Evolutionary conservation across 2,113 vertebrate species (phyloP).

Genomic region (human (Homo sapiens)): DNA sequence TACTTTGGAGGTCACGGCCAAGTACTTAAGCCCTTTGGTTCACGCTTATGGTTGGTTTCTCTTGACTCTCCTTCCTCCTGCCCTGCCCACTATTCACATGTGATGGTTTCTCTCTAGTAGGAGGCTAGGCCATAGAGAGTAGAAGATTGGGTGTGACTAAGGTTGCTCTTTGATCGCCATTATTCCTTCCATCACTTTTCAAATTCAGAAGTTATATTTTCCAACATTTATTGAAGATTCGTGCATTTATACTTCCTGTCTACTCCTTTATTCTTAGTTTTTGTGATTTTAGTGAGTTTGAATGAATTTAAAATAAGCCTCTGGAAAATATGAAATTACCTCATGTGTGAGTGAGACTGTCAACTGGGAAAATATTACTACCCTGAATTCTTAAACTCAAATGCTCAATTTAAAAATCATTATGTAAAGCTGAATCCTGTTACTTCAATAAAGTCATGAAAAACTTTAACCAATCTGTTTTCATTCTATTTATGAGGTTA

Average conservation of each 20-base stretch:
- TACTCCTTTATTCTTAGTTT: not conserved
- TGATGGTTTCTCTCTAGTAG: not conserved
- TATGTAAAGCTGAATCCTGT: constrained; percentile 1
- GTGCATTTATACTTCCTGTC: not conserved
- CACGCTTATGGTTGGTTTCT: not conserved
- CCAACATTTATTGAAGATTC: not conserved
- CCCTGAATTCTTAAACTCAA: not conserved
- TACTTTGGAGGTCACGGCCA: not conserved
- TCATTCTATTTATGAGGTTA: constrained; percentile 6
- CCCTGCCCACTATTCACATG: not conserved
- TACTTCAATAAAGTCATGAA: constrained; percentile 35
- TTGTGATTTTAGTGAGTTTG: constrained; percentile 30
- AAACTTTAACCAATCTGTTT: not conserved
- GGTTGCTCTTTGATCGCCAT: not conserved
- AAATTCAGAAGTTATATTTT: not conserved
- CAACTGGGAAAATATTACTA: constrained; percentile 40
- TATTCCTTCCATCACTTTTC: not conserved
- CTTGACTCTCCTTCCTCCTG: not conserved
- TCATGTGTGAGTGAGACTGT: not conserved
- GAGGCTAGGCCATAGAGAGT: not conserved
- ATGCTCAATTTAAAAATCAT: constrained; percentile 13
- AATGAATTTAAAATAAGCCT: constrained; percentile 35
- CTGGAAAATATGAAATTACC: constrained; percentile 14
- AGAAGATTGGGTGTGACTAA: not conserved
- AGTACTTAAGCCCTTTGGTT: not conserved